phyloP scores from a whole-genome alignment of 2,797 vertebrate genomes.

The Octomys mimax region DNA sequence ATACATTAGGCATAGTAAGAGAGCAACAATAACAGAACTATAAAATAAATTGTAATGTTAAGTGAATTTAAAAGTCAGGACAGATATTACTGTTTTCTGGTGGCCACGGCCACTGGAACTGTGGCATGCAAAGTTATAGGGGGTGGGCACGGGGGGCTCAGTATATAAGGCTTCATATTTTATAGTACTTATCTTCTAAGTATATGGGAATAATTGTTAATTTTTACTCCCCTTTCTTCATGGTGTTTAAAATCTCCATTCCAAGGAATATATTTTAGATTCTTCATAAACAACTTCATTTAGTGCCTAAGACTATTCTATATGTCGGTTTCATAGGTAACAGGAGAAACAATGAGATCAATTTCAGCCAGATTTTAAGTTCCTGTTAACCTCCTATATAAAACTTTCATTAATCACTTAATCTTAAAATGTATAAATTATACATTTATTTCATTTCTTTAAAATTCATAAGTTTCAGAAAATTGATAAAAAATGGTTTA shows the following conservation, averaged over 20 bases:
- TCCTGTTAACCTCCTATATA: background rate
- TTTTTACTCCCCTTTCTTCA: background rate
- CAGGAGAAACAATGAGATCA: background rate
- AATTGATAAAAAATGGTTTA: background rate
- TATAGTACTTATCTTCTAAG: background rate
- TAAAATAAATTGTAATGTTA: background rate
- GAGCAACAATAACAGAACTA: background rate
- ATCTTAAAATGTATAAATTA: slow-evolving; percentile 5
- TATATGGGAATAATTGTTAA: background rate
- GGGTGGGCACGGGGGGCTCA: no score
- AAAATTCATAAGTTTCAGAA: slow-evolving; percentile 16
- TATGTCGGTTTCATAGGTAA: background rate
- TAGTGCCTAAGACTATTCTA: background rate
- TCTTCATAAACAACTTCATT: slow-evolving; percentile 18
- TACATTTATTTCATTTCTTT: background rate
- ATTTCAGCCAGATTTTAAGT: background rate
- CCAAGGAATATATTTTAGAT: background rate
- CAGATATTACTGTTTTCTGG: background rate
- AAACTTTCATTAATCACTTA: background rate
- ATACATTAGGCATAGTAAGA: background rate
- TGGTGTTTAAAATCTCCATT: background rate
- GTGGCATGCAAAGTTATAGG: background rate
- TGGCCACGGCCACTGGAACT: background rate
- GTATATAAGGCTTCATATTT: background rate
- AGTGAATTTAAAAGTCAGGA: background rate